Conservation (phyloP, 2,888 invertebrate genomes). For the Drosophila cyrtoloma region DNA sequence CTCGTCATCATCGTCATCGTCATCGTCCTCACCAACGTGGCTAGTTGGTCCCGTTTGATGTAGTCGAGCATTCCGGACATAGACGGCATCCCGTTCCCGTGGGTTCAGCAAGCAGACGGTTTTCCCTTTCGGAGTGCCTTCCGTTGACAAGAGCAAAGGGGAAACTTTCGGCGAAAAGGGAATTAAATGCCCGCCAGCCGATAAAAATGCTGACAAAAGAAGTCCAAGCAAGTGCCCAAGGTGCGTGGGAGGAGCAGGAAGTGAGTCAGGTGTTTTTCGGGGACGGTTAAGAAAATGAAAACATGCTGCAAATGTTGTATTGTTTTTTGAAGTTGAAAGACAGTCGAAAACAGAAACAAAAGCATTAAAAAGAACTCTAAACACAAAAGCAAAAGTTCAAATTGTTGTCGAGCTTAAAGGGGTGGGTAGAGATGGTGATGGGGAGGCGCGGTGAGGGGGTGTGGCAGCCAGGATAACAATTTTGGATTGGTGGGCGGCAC, state of each 20-base stretch:
- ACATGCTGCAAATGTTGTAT: conserved; percentile 61
- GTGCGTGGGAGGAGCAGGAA: neutral
- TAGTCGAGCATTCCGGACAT: conserved; percentile 47
- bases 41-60: conserved; percentile 55
- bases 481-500: neutral
- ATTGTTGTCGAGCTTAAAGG: conserved; percentile 28
- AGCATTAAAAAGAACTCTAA: conserved; percentile 20
- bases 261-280: conserved; percentile 26
- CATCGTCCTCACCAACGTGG: conserved; percentile 32
- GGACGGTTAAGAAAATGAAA: conserved; percentile 36
- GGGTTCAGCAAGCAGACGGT: conserved; percentile 46
- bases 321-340: conserved; percentile 58
- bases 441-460: neutral
- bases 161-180: conserved; percentile 58
- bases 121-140: conserved; percentile 49
- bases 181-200: conserved; percentile 60
- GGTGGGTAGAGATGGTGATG: neutral
- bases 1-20: conserved; percentile 29
- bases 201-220: conserved; percentile 60
- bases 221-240: conserved; percentile 11
- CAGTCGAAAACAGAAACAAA: conserved; percentile 22
- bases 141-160: conserved; percentile 60
- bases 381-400: conserved; percentile 58
- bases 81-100: conserved; percentile 26
- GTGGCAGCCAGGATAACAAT: neutral